Base-by-base conservation (phyloP, 1,140 invertebrate genomes). In the Anoplolepis gracilipes region DNA sequence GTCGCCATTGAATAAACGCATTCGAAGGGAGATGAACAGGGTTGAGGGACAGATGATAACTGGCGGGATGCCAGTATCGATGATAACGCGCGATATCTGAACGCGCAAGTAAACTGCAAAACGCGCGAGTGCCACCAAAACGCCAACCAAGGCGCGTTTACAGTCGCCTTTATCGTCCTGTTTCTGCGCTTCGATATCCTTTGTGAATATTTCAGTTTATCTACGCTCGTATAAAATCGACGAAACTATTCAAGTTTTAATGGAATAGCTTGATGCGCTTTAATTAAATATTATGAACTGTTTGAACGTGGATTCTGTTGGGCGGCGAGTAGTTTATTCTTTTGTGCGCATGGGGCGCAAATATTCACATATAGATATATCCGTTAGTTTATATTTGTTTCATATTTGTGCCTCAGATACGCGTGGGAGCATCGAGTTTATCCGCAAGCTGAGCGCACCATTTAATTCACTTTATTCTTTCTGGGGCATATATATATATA, bases 271-370 rank as follows among this genome's bases (percentile, higher is more conserved):
- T 73, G 67, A 67, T 82, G 55, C 64, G 81, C 13, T 88, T 88
- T 78, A 88, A 87, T 88, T 77, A 87, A 85, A 73, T 70, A 87
- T 87, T 88, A 88, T 87, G 69, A 77, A 77, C n/a, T 59, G 25
- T 82, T 82, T 53, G 65, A 33, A 36, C 65, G 65, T 28, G 65
- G 59, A 81, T 30, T 81, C n/a, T n/a, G 36, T n/a, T 42, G 67
- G 25, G 13, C 65, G 67, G 22, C 53, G 25, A 72, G 42, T 73
- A 49, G 67, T 82, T 82, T 73, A 73, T 72, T 82, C 78, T 82
- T 82, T 82, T 55, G 25, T 69, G 53, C 28, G 39, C n/a, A 57
- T 67, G 49, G 28, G n/a, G n/a, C 64, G 65, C 64, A 46, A 69
- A 79, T 79, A 79, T 79, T 49, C 39, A 49, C 25, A 36, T 67